These are phyloP conservation scores for Timandra comae DNA, from an alignment of 2,888 invertebrate genomes.

Conservation along the genomic window DNA sequence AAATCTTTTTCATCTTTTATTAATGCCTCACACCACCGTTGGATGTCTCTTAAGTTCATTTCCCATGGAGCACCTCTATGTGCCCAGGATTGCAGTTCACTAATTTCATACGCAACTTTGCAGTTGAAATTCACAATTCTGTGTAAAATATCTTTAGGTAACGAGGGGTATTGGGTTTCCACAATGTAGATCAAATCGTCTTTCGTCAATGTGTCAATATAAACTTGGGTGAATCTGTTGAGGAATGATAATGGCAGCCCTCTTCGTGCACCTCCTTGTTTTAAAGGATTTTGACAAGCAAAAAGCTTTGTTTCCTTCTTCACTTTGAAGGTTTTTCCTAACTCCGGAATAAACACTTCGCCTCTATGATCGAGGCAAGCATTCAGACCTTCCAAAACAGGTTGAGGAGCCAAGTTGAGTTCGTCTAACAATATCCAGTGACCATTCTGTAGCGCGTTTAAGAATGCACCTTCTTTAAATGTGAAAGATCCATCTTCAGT, in stretches of 20 bases:
- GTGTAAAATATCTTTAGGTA: constrained; percentile 78
- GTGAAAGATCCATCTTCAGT: constrained; percentile 95
- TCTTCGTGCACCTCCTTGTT: constrained; percentile 96
- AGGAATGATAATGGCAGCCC: constrained; percentile 97
- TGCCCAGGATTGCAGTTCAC: constrained; percentile 81
- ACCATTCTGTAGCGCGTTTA: constrained; percentile 93
- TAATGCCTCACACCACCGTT: constrained; percentile 92
- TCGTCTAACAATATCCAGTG: constrained; percentile 99
- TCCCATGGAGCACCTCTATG: constrained; percentile 95
- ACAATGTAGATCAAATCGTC: constrained; percentile 83
- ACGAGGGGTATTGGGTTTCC: constrained; percentile 77
- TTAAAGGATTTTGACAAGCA: constrained; percentile 97
- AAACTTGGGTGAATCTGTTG: constrained; percentile 96
- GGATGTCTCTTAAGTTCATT: constrained; percentile 96
- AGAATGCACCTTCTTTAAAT: constrained; percentile 97
- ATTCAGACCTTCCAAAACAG: constrained; percentile 98
- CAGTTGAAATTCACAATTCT: constrained; percentile 89
- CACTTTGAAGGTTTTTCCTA: constrained; percentile 90
- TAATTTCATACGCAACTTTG: constrained; percentile 79
- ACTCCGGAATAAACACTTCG: constrained; percentile 96
- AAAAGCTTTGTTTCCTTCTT: constrained; percentile 89
- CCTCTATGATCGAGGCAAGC: constrained; percentile 98
- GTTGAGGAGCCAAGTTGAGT: constrained; percentile 98
- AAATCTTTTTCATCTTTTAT: constrained; percentile 51
- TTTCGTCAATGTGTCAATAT: constrained; percentile 78